Conservation (phyloP, 2,113 vertebrate genomes). For the Seriola rivoliana region DNA sequence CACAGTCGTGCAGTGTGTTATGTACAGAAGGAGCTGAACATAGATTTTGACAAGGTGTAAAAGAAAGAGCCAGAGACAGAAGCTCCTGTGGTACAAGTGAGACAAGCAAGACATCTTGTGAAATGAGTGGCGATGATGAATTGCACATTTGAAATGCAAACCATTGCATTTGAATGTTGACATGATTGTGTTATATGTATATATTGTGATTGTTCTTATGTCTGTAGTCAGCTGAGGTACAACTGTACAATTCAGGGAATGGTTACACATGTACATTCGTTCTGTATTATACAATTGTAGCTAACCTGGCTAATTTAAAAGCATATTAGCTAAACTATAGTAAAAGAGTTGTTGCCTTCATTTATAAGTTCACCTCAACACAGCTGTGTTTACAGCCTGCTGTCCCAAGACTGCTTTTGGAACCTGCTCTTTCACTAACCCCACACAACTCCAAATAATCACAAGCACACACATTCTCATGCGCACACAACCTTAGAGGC, state of each 20-base stretch:
- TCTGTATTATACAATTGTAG: not conserved
- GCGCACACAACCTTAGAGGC: slow-evolving; percentile 22
- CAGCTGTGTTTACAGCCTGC: slow-evolving; percentile 70
- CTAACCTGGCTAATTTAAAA: slow-evolving; percentile 13
- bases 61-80: slow-evolving; percentile 39
- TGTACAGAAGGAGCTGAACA: slow-evolving; percentile 47
- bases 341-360: slow-evolving; percentile 21
- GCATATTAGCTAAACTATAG: not conserved
- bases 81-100: slow-evolving; percentile 23
- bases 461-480: slow-evolving; percentile 10
- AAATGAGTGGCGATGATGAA: slow-evolving; percentile 35
- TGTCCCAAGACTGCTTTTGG: slow-evolving; percentile 36
- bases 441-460: slow-evolving; percentile 53
- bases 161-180: not conserved
- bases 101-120: not conserved
- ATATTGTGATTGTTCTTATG: not conserved
- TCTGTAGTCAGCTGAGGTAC: not conserved
- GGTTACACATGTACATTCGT: not conserved
- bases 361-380: slow-evolving; percentile 41
- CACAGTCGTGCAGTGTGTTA: slow-evolving; percentile 44
- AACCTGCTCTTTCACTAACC: slow-evolving; percentile 39
- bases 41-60: slow-evolving; percentile 41
- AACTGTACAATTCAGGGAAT: not conserved
- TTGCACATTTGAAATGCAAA: slow-evolving; percentile 6
- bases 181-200: not conserved